Conservation (phyloP, 2,888 invertebrate species). For the Cryptus viduatorius region DNA sequence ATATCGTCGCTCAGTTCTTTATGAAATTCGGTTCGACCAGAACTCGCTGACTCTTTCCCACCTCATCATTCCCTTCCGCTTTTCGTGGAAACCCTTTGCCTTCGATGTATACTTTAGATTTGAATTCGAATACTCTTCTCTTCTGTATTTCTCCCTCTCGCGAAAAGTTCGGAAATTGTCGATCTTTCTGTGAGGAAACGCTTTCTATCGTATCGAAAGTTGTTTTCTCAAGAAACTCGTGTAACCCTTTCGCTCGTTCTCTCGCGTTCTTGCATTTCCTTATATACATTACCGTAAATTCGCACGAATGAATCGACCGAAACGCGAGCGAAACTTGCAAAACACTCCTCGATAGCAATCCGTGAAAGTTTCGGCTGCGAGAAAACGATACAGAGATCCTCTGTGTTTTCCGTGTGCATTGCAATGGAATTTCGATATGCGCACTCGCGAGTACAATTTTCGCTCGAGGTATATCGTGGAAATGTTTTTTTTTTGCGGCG, state of each 20-base stretch:
- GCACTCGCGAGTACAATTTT: neutral
- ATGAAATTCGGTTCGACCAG: no score
- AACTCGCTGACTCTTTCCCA: no score
- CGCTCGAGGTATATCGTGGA: neutral
- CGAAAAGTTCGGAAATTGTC: constrained; percentile 35
- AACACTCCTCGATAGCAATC: neutral
- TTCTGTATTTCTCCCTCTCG: constrained; percentile 5
- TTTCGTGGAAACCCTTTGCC: neutral
- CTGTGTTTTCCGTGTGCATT: neutral
- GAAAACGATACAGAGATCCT: neutral
- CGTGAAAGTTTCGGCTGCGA: neutral
- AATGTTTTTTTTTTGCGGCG: neutral
- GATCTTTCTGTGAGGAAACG: neutral
- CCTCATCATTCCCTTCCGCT: neutral
- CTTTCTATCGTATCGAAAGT: constrained; percentile 30
- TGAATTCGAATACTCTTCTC: neutral
- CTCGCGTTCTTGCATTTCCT: neutral
- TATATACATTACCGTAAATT: neutral
- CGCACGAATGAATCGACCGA: constrained; percentile 16
- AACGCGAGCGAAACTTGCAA: neutral
- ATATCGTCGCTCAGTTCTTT: no score
- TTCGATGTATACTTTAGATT: neutral
- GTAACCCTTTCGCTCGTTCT: neutral
- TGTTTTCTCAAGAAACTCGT: constrained; percentile 1
- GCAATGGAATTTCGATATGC: neutral